phyloP scores from a whole-genome alignment of 2,797 vertebrate genomes.

The Microcaecilia unicolor region DNA sequence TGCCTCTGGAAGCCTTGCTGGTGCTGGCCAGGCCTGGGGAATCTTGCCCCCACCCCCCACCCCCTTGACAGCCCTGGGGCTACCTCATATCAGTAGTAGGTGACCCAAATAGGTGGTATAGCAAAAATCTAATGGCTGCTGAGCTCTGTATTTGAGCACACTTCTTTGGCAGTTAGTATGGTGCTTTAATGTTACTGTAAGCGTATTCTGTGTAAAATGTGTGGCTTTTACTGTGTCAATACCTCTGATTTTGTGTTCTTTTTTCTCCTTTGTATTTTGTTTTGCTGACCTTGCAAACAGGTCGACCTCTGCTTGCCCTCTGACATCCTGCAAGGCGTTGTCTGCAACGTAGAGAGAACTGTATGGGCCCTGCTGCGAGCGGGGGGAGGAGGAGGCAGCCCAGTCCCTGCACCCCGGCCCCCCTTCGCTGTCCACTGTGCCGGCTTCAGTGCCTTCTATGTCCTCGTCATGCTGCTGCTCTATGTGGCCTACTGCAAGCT shows the following conservation, averaged over 20 bases:
- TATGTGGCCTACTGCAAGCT: conserved; percentile 64
- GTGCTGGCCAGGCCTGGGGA: too few relatives aligned
- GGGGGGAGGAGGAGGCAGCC: conserved; percentile 10
- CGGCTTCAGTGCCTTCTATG: conserved; percentile 83
- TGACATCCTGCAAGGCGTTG: conserved; percentile 74
- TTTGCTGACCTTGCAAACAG: conserved; percentile 35
- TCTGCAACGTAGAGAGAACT: too few relatives aligned
- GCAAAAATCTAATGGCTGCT: too few relatives aligned
- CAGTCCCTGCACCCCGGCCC: conserved; percentile 16
- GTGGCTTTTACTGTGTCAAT: neutral
- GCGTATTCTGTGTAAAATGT: conserved; percentile 4
- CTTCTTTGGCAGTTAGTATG: too few relatives aligned
- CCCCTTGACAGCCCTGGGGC: too few relatives aligned
- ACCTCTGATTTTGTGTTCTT: conserved; percentile 9
- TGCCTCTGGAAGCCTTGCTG: too few relatives aligned
- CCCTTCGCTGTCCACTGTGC: conserved; percentile 47
- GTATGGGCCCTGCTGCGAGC: neutral
- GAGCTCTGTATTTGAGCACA: too few relatives aligned
- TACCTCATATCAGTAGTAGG: too few relatives aligned
- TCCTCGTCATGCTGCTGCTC: conserved; percentile 67
- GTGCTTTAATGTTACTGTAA: neutral
- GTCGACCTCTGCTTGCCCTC: conserved; percentile 68
- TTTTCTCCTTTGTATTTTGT: conserved; percentile 5
- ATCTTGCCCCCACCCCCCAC: too few relatives aligned
- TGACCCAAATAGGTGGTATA: too few relatives aligned